Evolutionary conservation across 1,140 invertebrate genomes (phyloP).

Genomic region (Orchesella cincta): DNA sequence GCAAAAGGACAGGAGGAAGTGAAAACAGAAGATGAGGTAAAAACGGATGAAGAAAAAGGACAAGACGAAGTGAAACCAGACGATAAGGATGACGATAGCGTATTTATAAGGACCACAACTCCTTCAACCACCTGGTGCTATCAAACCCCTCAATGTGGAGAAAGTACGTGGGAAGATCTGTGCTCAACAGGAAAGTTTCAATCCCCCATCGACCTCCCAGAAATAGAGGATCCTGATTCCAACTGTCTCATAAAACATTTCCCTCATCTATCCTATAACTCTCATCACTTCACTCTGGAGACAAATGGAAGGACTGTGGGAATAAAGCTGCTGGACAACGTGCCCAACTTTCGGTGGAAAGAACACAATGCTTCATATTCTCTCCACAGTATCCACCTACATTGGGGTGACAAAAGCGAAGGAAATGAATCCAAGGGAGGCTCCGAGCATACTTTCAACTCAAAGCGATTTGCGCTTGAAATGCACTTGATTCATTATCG

Average conservation of each 20-base stretch:
- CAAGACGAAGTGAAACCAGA: too few relatives aligned
- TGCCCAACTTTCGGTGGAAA: background rate
- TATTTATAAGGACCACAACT: too few relatives aligned
- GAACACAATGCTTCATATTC: background rate
- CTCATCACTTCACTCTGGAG: background rate
- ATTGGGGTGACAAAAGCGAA: too few relatives aligned
- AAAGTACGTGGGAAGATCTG: too few relatives aligned
- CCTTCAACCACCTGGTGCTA: too few relatives aligned
- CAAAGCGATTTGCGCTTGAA: background rate
- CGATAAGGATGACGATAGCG: too few relatives aligned
- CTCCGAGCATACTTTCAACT: background rate
- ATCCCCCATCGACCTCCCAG: background rate
- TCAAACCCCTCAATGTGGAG: too few relatives aligned
- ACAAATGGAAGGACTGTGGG: background rate
- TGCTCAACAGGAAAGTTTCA: background rate
- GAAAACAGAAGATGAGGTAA: too few relatives aligned
- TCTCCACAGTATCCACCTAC: background rate
- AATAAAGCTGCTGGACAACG: background rate
- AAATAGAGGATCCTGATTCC: background rate
- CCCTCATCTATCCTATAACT: background rate
- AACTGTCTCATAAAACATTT: background rate
- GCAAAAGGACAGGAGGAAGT: too few relatives aligned
- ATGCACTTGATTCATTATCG: constrained; percentile 7
- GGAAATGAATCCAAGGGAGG: background rate
- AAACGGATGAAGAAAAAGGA: too few relatives aligned